Conservation (phyloP, 2,888 invertebrate genomes). For the Nineta flava region DNA sequence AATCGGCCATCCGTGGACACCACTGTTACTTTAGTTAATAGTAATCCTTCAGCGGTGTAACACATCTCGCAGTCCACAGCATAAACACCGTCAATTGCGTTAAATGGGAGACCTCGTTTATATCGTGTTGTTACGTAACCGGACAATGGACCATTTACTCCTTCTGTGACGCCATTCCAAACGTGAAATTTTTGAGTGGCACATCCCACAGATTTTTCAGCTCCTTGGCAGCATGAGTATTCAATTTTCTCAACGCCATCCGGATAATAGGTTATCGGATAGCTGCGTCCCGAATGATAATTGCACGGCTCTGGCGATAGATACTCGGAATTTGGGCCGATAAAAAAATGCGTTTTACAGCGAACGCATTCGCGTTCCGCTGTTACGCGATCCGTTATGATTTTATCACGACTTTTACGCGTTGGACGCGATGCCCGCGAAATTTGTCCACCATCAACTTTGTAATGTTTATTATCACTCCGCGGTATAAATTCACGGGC, state of each 20-base stretch:
- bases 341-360: slow-evolving; percentile 54
- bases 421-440: slow-evolving; percentile 10
- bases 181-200: slow-evolving; percentile 50
- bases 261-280: too few relatives aligned
- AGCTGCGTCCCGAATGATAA: slow-evolving; percentile 90
- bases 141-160: slow-evolving; percentile 56
- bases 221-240: slow-evolving; percentile 48
- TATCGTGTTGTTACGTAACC: slow-evolving; percentile 45
- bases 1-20: slow-evolving; percentile 55
- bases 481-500: slow-evolving; percentile 49
- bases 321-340: slow-evolving; percentile 55
- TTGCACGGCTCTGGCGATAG: slow-evolving; percentile 56
- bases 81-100: slow-evolving; percentile 41
- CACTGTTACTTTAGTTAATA: slow-evolving; percentile 75
- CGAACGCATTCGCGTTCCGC: slow-evolving; percentile 49
- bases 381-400: not conserved
- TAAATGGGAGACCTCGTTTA: slow-evolving; percentile 24
- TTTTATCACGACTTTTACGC: slow-evolving; percentile 1
- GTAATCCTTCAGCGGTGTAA: slow-evolving; percentile 69
- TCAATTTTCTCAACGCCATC: too few relatives aligned
- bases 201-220: slow-evolving; percentile 43
- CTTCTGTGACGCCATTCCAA: slow-evolving; percentile 54
- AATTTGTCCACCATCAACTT: slow-evolving; percentile 3
- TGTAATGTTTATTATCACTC: too few relatives aligned
- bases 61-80: slow-evolving; percentile 97